Base-by-base conservation (phyloP, 2,797 vertebrate species). In the Thripadectes ignobilis region DNA sequence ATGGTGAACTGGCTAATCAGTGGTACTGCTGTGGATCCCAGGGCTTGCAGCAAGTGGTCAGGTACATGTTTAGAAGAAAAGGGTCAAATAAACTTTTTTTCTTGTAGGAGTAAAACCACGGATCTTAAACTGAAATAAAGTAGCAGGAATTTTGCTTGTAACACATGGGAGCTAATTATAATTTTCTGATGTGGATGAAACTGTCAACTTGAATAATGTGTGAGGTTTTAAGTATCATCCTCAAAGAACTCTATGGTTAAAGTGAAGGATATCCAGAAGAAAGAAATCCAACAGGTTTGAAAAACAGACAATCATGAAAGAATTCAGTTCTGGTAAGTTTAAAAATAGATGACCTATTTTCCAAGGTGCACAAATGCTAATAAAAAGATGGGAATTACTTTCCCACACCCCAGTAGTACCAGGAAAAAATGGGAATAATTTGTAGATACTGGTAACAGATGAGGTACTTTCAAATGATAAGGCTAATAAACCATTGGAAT, bases 21-120 rank as follows among this genome's bases (percentile, higher is more conserved):
- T 1, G 2, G 9, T 65, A 34, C 14, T 61, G 18, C 36, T 66
- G 30, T 21, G 20, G 7, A 61, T 38, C 51, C 20, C 24, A 45
- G 26, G 34, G 17, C n/a, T 89, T 66, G 32, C 52, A 81, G 59
- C 69, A 94, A 83, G 75, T 84, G 55, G 49, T 26, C 78, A 90
- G 27, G 22, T 26, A 72, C 76, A 49, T 24, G 13, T 68, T 68
- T 78, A 32, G 43, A 71, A 73, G 27, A 32, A 80, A 75, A 95
- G 86, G n/a, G 74, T 51, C 74, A 86, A n/a, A 39, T 29, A 76
- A 75, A 69, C 14, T 19, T 54, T 39, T 34, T 74, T 59, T 38
- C 7, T 48, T 61, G 34, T 34, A 68, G 46, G 20, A 68, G 12
- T 24, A 22, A 90, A 72, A 68, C 49, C 30, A 18, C 13, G 52